Evolutionary conservation across 2,888 invertebrate species (phyloP).

Genomic region (Orthosia cruda): DNA sequence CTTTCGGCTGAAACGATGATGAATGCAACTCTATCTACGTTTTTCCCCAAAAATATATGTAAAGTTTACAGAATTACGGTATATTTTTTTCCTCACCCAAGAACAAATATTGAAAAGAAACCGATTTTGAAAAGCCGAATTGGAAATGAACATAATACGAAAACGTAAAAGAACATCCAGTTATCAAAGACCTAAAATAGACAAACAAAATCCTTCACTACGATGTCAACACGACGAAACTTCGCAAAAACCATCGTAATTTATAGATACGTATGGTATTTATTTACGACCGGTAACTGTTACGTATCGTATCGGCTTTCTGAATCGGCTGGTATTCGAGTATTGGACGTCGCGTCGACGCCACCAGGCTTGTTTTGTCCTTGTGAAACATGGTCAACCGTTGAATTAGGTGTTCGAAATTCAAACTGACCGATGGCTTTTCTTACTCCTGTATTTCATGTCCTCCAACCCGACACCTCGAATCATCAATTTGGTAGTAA

Average conservation of each 20-base stretch:
- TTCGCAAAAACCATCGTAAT: constrained; percentile 31
- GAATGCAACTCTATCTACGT: not conserved
- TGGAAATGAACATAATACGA: too few species aligned
- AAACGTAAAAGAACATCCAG: not conserved
- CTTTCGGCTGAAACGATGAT: too few species aligned
- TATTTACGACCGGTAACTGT: constrained; percentile 53
- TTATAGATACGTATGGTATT: constrained; percentile 22
- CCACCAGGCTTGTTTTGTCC: constrained; percentile 44
- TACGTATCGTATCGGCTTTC: constrained; percentile 36
- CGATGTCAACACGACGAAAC: constrained; percentile 13
- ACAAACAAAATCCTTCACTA: constrained; percentile 11
- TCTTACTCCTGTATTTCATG: not conserved
- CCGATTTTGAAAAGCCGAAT: too few species aligned
- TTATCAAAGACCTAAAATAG: not conserved
- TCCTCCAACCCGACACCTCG: not conserved
- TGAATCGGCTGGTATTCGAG: constrained; percentile 24
- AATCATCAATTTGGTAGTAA: not conserved
- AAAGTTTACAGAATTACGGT: too few species aligned
- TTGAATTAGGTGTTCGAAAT: constrained; percentile 45
- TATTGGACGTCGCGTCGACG: constrained; percentile 35
- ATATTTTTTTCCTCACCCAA: too few species aligned
- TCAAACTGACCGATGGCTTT: constrained; percentile 22
- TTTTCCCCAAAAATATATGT: not conserved
- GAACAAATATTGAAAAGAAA: too few species aligned
- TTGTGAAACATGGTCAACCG: constrained; percentile 47